Conservation (phyloP, 2,113 vertebrate genomes). For the Eulemur rufifrons region DNA sequence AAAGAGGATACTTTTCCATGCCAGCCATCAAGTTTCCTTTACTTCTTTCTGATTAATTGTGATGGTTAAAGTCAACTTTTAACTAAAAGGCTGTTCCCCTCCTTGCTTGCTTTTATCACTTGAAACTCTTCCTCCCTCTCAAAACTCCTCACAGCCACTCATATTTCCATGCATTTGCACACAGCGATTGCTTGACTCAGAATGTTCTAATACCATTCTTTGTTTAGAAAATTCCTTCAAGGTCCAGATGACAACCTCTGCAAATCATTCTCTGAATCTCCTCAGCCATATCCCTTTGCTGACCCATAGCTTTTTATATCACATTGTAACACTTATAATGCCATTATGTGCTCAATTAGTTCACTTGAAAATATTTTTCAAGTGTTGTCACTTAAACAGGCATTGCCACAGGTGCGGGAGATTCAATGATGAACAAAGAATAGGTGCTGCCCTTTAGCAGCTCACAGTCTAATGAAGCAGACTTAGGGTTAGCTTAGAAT, state of each 20-base stretch:
- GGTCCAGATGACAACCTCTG: neutral
- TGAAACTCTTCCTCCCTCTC: neutral
- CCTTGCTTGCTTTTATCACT: neutral
- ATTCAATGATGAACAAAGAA: neutral
- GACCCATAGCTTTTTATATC: neutral
- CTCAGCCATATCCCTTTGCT: neutral
- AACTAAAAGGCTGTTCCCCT: neutral
- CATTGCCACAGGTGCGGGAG: neutral
- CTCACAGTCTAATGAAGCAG: neutral
- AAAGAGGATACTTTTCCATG: neutral
- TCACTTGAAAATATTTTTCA: neutral
- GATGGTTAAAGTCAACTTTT: neutral
- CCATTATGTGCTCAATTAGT: neutral
- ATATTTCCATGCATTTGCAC: neutral
- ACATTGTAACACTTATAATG: neutral
- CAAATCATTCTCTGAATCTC: neutral
- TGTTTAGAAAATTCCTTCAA: neutral
- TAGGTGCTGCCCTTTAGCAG: neutral
- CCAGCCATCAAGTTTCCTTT: neutral
- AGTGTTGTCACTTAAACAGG: neutral
- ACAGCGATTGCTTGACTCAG: neutral
- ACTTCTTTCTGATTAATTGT: neutral
- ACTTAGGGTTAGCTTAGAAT: neutral
- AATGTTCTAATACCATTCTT: neutral
- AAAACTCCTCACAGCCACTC: neutral